phyloP scores from a whole-genome alignment of 2,797 vertebrate genomes.

The Gorsachius magnificus region DNA sequence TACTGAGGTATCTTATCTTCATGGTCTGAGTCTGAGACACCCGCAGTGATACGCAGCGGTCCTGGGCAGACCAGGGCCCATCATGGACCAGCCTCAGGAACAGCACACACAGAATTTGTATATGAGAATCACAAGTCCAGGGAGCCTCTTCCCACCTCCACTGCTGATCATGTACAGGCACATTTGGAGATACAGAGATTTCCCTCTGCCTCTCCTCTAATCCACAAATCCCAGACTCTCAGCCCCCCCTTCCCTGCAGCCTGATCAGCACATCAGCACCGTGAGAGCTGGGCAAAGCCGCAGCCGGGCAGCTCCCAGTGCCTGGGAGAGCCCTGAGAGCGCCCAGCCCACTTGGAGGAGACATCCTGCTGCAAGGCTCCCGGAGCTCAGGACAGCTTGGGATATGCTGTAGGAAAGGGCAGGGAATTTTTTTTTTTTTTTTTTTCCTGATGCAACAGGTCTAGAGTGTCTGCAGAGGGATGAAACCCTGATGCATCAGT shows the following conservation, averaged over 20 bases:
- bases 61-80: neutral
- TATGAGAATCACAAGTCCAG: neutral
- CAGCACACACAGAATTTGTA: fast-evolving
- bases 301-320: neutral
- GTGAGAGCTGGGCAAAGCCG: neutral
- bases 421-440: neutral
- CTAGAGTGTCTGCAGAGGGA: neutral
- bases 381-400: neutral
- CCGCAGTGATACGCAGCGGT: fast-evolving
- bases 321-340: neutral
- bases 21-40: neutral
- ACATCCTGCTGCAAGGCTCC: neutral
- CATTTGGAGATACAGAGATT: no score
- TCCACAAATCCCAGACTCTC: fast-evolving
- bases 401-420: neutral
- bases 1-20: neutral
- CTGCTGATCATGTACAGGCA: neutral
- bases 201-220: neutral
- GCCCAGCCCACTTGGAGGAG: neutral
- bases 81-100: neutral
- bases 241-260: neutral
- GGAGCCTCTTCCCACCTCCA: neutral
- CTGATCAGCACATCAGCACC: neutral
- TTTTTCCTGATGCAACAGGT: neutral
- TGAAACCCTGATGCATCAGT: neutral